Conservation (phyloP, 2,797 vertebrate genomes). For the Semaprochilodus insignis region DNA sequence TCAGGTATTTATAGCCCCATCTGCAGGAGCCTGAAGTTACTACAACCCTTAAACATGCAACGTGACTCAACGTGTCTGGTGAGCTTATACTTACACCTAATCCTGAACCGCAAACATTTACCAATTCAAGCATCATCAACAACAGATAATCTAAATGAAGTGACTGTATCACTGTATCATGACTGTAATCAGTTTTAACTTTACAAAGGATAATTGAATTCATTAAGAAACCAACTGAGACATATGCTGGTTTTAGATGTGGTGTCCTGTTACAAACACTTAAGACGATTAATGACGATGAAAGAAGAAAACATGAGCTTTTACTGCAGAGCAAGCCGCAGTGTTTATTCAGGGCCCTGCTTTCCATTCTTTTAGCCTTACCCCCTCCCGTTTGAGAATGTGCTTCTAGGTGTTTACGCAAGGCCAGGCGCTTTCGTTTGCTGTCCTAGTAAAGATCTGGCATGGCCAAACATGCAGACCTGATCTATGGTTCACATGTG, state of each 20-base stretch:
- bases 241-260: conserved; percentile 37
- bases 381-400: conserved; percentile 47
- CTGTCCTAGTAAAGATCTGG: conserved; percentile 63
- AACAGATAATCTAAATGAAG: no score
- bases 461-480: conserved; percentile 48
- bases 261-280: conserved; percentile 29
- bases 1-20: no score
- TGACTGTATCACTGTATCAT: no score
- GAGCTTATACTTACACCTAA: not conserved
- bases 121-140: not conserved
- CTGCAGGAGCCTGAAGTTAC: no score
- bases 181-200: conserved; percentile 11
- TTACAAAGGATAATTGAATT: conserved; percentile 10
- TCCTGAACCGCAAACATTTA: not conserved
- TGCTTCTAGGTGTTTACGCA: conserved; percentile 65
- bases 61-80: no score
- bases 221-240: not conserved
- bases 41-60: no score
- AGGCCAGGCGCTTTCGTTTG: conserved; percentile 55
- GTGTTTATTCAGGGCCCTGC: conserved; percentile 65
- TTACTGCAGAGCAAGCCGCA: conserved; percentile 38
- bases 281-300: conserved; percentile 7
- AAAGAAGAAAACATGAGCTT: conserved; percentile 39
- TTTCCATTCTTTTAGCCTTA: conserved; percentile 44
- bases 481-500: conserved; percentile 62